A percentile compares a stretch with the other conserved stretches of the same genome.
These are phyloP conservation scores for Meloidogyne floridensis DNA, from an alignment of 1,140 invertebrate species.

Conservation along the genomic window DNA sequence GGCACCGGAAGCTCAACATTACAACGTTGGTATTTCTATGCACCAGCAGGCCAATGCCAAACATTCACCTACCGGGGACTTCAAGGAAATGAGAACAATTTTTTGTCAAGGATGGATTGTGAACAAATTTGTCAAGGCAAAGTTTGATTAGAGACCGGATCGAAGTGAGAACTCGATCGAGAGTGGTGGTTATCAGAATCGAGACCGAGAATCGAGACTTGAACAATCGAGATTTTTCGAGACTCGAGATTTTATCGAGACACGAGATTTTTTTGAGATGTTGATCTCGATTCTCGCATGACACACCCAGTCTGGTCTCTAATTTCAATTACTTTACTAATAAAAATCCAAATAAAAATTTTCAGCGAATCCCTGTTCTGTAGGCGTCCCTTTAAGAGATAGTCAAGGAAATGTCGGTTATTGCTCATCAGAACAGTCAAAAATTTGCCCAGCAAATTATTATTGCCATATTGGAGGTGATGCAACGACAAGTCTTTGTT, in stretches of 20 bases:
- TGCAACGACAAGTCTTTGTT: constrained; percentile 57
- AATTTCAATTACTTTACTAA: neutral
- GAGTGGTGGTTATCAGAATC: too few relatives aligned
- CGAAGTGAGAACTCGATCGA: too few relatives aligned
- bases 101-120: constrained; percentile 56
- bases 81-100: constrained; percentile 65
- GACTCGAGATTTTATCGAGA: too few relatives aligned
- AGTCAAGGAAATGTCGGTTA: constrained; percentile 48
- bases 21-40: constrained; percentile 63
- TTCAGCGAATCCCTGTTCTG: constrained; percentile 62
- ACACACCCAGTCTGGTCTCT: too few relatives aligned
- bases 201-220: too few relatives aligned
- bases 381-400: constrained; percentile 56
- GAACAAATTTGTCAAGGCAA: constrained; percentile 57
- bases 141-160: too few relatives aligned
- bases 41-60: constrained; percentile 56
- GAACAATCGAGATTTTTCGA: too few relatives aligned
- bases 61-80: constrained; percentile 57
- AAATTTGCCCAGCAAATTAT: constrained; percentile 57
- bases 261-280: neutral
- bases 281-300: too few relatives aligned
- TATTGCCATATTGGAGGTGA: constrained; percentile 64
- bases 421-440: constrained; percentile 54
- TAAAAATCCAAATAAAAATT: constrained; percentile 28
- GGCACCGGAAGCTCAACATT: constrained; percentile 62